phyloP scores from a whole-genome alignment of 1,140 invertebrate genomes.

The Drosophila trapezifrons region DNA sequence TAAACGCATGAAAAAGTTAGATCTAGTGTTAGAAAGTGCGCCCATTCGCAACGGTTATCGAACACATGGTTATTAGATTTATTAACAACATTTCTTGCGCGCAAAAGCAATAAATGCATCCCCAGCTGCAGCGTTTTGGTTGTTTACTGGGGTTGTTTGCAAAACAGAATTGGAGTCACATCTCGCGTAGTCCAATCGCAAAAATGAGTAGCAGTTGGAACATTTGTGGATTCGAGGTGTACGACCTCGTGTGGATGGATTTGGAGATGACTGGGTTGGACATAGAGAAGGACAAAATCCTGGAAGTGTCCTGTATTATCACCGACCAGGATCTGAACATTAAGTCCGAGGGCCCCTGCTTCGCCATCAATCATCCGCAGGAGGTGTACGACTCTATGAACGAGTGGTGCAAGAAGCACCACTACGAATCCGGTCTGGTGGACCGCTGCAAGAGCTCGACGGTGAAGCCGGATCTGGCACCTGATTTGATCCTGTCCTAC shows the following conservation, averaged over 20 bases:
- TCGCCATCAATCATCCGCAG: constrained; percentile 93
- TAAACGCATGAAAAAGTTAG: neutral
- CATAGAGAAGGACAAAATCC: constrained; percentile 90
- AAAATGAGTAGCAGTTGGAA: constrained; percentile 37
- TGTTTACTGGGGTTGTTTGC: neutral
- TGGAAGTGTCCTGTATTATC: constrained; percentile 95
- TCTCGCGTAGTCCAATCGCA: neutral
- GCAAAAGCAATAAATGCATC: constrained; percentile 15
- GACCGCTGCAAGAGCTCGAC: constrained; percentile 89
- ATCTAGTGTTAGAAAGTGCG: neutral
- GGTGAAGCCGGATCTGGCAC: constrained; percentile 88
- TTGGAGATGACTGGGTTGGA: constrained; percentile 92
- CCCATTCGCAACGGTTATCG: neutral
- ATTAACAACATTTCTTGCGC: neutral
- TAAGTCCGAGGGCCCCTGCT: constrained; percentile 90
- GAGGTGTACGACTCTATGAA: constrained; percentile 91
- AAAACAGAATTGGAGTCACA: no score
- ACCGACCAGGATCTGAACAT: constrained; percentile 93
- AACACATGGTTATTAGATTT: constrained; percentile 8
- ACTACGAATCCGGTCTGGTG: constrained; percentile 90
- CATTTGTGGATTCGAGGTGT: no score
- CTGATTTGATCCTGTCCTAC: constrained; percentile 90
- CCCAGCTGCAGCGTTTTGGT: constrained; percentile 6
- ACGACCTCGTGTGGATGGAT: constrained; percentile 85
- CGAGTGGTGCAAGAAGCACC: constrained; percentile 92